Conservation (phyloP, 2,888 invertebrate species). For the Melanargia galathea region DNA sequence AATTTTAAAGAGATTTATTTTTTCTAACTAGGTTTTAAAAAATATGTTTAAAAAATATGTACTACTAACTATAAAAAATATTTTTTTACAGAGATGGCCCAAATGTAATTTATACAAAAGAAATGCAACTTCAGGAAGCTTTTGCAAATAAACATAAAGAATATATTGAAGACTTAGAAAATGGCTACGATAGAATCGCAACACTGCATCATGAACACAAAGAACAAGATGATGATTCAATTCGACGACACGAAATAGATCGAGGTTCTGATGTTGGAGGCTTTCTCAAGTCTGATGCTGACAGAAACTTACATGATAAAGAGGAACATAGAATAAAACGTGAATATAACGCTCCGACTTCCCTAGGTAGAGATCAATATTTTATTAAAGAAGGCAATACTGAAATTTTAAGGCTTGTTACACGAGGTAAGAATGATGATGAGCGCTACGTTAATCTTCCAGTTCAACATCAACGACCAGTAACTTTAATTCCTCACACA, state of each 20-base stretch:
- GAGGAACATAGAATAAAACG: slow-evolving; percentile 57
- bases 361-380: slow-evolving; percentile 85
- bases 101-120: slow-evolving; percentile 80
- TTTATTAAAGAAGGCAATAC: slow-evolving; percentile 93
- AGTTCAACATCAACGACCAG: slow-evolving; percentile 75
- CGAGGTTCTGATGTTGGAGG: slow-evolving; percentile 86
- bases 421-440: slow-evolving; percentile 86
- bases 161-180: slow-evolving; percentile 83
- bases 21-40: too few relatives aligned
- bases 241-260: slow-evolving; percentile 89
- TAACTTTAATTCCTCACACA: slow-evolving; percentile 81
- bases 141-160: slow-evolving; percentile 79
- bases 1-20: too few relatives aligned
- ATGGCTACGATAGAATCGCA: slow-evolving; percentile 78
- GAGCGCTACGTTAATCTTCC: slow-evolving; percentile 84
- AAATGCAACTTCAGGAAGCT: slow-evolving; percentile 78
- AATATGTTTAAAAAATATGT: too few relatives aligned
- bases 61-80: too few relatives aligned
- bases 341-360: slow-evolving; percentile 63
- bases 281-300: slow-evolving; percentile 69
- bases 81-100: slow-evolving; percentile 76
- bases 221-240: slow-evolving; percentile 87
- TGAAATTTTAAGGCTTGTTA: slow-evolving; percentile 90
- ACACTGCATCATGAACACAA: slow-evolving; percentile 72
- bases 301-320: slow-evolving; percentile 59